Evolutionary conservation across 2,888 invertebrate species (phyloP).

Genomic region (Drosophila subquinaria): DNA sequence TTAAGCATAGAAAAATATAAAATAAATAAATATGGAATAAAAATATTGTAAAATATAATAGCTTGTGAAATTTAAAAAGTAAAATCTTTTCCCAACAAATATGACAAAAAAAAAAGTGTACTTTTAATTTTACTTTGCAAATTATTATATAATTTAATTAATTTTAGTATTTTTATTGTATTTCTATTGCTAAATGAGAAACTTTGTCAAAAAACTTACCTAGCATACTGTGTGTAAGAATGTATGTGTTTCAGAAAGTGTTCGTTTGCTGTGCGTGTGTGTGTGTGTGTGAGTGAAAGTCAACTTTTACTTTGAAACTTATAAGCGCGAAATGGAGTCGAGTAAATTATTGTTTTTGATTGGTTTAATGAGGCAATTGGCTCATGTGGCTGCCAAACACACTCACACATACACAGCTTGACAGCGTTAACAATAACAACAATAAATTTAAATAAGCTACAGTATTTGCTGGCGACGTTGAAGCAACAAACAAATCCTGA

Average conservation of each 20-base stretch:
- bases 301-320: conserved; percentile 50
- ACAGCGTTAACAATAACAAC: conserved; percentile 33
- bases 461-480: conserved; percentile 21
- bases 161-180: too few relatives aligned
- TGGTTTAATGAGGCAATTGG: conserved; percentile 67
- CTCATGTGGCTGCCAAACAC: conserved; percentile 26
- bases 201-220: background rate
- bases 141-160: too few relatives aligned
- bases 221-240: background rate
- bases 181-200: too few relatives aligned
- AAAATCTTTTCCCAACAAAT: too few relatives aligned
- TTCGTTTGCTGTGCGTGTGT: conserved; percentile 5
- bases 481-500: conserved; percentile 33
- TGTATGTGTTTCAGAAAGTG: too few relatives aligned
- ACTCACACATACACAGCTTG: background rate
- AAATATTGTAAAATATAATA: too few relatives aligned
- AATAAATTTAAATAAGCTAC: conserved; percentile 63
- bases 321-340: conserved; percentile 45
- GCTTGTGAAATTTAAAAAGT: too few relatives aligned
- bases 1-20: too few relatives aligned
- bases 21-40: too few relatives aligned
- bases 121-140: too few relatives aligned
- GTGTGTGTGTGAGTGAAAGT: conserved; percentile 14
- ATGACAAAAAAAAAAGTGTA: too few relatives aligned
- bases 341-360: conserved; percentile 72